Evolutionary conservation across 2,888 invertebrate genomes (phyloP).

Genomic region (Bugula neritina): DNA sequence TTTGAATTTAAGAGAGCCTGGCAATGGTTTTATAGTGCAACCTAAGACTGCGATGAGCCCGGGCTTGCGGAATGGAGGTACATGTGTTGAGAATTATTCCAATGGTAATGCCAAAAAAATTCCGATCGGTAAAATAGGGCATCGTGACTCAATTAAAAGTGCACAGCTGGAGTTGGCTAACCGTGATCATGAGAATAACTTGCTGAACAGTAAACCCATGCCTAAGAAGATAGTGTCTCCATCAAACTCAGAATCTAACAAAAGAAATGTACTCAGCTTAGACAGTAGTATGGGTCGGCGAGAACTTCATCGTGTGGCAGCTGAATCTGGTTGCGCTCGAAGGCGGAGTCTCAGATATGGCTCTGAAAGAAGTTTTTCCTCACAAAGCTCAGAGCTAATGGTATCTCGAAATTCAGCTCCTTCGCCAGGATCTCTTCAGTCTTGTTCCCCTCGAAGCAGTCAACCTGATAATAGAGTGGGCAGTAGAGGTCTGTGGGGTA

Average conservation of each 20-base stretch:
- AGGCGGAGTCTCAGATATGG: background rate
- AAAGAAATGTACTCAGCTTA: background rate
- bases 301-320: background rate
- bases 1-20: constrained; percentile 9
- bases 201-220: constrained; percentile 18
- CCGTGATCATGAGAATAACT: constrained; percentile 19
- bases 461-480: background rate
- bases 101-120: background rate
- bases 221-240: constrained; percentile 12
- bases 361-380: constrained; percentile 5
- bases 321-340: background rate
- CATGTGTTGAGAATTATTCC: background rate
- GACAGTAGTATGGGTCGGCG: background rate
- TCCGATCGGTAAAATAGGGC: background rate
- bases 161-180: constrained; percentile 21
- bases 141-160: background rate
- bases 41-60: background rate
- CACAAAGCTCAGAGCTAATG: constrained; percentile 2
- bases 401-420: background rate
- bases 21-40: background rate
- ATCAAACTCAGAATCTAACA: background rate
- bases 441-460: background rate
- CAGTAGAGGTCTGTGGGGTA: constrained; percentile 1
- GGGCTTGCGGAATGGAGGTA: background rate
- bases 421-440: background rate